phyloP scores from a whole-genome alignment of 2,797 vertebrate genomes.

The Acipenser ruthenus region DNA sequence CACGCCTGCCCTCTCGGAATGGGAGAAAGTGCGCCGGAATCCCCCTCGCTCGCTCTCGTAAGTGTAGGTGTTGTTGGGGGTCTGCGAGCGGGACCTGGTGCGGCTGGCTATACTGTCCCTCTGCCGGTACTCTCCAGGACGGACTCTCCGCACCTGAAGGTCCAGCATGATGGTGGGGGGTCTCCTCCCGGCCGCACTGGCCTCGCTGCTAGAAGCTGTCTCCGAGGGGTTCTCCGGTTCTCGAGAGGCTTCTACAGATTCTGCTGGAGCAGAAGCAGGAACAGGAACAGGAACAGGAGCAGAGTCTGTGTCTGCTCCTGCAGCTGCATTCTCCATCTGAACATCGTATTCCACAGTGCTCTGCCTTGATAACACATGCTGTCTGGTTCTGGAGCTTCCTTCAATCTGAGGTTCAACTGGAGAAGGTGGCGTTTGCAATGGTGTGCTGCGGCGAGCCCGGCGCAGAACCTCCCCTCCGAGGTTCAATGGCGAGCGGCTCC shows the following conservation, averaged over 20 bases:
- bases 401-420: conserved; percentile 63
- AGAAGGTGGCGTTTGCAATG: conserved; percentile 54
- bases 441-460: conserved; percentile 57
- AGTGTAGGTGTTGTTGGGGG: conserved; percentile 92
- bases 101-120: conserved; percentile 96
- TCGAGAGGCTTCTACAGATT: conserved; percentile 59
- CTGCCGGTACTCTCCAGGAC: conserved; percentile 88
- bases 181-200: conserved; percentile 64
- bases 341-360: conserved; percentile 52
- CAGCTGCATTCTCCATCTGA: conserved; percentile 43
- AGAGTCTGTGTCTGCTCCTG: too few species aligned
- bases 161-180: conserved; percentile 96
- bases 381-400: conserved; percentile 93
- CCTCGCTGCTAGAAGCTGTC: conserved; percentile 43
- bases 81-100: conserved; percentile 92
- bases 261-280: conserved; percentile 53
- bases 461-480: conserved; percentile 65
- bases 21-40: conserved; percentile 92
- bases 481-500: conserved; percentile 85
- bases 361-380: conserved; percentile 80
- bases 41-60: conserved; percentile 94
- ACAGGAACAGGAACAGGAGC: not conserved
- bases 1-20: conserved; percentile 91
- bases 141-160: conserved; percentile 91
- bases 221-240: conserved; percentile 67